These are phyloP conservation scores for Dasysyrphus albostriatus DNA, from an alignment of 2,888 invertebrate genomes.

Conservation along the genomic window DNA sequence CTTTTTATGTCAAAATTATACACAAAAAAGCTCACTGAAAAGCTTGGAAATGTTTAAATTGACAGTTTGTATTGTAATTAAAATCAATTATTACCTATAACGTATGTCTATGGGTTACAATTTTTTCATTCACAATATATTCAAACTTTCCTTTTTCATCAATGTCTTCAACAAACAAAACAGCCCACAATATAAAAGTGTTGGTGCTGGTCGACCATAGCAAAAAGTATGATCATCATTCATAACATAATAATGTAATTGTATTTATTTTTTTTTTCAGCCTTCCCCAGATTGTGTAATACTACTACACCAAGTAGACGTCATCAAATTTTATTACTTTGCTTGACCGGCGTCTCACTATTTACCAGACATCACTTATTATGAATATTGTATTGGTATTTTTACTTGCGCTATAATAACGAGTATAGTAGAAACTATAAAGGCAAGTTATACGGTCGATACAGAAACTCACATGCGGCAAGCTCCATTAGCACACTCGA, in stretches of 20 bases:
- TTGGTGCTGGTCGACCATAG: too few relatives aligned
- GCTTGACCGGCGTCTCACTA: background rate
- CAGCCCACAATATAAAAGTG: too few relatives aligned
- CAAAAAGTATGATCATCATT: too few relatives aligned
- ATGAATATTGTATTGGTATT: background rate
- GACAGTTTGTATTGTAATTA: background rate
- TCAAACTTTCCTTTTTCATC: constrained; percentile 10
- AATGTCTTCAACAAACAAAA: background rate
- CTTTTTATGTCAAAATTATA: too few relatives aligned
- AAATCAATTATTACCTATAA: background rate
- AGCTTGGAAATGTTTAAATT: too few relatives aligned
- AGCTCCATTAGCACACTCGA: too few relatives aligned
- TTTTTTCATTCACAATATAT: background rate
- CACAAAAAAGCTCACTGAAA: too few relatives aligned
- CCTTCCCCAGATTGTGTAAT: background rate
- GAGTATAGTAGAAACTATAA: too few relatives aligned
- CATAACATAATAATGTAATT: too few relatives aligned
- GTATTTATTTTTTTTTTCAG: background rate
- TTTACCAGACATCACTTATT: background rate
- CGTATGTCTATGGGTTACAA: background rate
- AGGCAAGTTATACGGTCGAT: too few relatives aligned
- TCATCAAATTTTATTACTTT: background rate
- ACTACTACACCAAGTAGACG: background rate
- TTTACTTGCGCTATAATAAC: too few relatives aligned
- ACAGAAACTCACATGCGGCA: too few relatives aligned